Conservation (phyloP, 64 coral and sea anemone genomes). For the Montipora capricornis region DNA sequence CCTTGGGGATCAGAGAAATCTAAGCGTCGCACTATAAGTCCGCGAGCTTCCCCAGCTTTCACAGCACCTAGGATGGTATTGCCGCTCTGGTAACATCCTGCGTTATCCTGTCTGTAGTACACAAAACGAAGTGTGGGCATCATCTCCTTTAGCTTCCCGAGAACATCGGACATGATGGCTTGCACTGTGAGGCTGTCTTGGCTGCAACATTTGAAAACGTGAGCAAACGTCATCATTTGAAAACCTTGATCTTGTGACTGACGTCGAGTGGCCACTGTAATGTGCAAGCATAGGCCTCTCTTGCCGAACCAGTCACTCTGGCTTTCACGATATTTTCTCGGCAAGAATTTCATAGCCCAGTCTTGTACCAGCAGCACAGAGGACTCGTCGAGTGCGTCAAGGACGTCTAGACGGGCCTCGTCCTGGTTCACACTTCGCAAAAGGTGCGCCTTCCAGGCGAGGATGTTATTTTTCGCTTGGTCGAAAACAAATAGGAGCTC, state of each 20-base stretch:
- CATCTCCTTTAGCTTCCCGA: conserved; percentile 6
- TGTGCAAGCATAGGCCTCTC: conserved; percentile 37
- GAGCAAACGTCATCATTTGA: conserved; percentile 33
- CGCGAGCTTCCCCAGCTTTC: conserved; percentile 25
- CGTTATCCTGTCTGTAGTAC: neutral
- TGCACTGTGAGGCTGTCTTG: conserved; percentile 48
- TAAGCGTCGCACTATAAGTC: conserved; percentile 42
- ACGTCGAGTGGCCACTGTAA: conserved; percentile 46
- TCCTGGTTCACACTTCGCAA: neutral
- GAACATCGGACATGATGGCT: conserved; percentile 41
- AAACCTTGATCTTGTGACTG: neutral
- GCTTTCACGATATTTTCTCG: neutral
- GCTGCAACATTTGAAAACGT: conserved; percentile 32
- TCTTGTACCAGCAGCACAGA: no score
- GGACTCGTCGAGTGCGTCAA: no score
- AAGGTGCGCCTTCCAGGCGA: neutral
- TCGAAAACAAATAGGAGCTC: no score
- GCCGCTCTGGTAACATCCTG: neutral
- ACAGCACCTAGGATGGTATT: neutral
- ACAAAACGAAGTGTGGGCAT: neutral
- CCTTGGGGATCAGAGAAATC: conserved; percentile 59
- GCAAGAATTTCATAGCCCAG: no score
- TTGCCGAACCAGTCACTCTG: conserved; percentile 50
- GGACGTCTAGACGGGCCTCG: no score
- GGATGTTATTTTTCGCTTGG: no score